Evolutionary conservation across 2,888 invertebrate genomes (phyloP).

Genomic region (Cheilosia grossa): DNA sequence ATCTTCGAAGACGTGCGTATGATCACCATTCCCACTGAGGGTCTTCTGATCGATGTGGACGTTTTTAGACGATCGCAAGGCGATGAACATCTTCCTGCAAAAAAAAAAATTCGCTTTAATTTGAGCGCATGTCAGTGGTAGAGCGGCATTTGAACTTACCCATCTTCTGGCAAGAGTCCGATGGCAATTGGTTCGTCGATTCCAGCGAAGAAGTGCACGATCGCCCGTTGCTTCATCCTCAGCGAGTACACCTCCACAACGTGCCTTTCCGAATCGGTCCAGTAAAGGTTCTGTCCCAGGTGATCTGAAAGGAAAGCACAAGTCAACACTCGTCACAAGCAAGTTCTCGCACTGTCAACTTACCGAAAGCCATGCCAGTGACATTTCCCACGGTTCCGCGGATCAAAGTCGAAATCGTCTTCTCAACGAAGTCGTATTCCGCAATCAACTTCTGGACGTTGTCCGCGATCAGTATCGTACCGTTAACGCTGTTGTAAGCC

Average conservation of each 20-base stretch:
- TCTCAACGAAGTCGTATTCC: conserved; percentile 80
- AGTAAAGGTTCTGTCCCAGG: conserved; percentile 89
- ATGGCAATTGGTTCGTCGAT: conserved; percentile 88
- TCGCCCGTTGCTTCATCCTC: conserved; percentile 85
- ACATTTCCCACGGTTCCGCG: conserved; percentile 84
- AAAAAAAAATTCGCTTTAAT: neutral
- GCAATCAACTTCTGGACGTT: conserved; percentile 83
- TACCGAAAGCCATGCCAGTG: conserved; percentile 86
- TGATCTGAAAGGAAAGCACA: conserved; percentile 84
- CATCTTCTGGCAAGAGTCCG: conserved; percentile 84
- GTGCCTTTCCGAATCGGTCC: conserved; percentile 87
- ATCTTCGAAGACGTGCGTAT: conserved; percentile 81
- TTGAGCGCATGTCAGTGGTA: neutral
- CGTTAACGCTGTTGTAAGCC: conserved; percentile 86
- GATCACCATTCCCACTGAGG: conserved; percentile 86
- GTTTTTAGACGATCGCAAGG: conserved; percentile 83
- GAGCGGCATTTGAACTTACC: conserved; percentile 74
- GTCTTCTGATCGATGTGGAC: conserved; percentile 88
- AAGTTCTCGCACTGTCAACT: conserved; percentile 62
- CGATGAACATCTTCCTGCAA: conserved; percentile 87
- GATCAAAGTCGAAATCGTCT: conserved; percentile 79
- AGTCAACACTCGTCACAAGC: neutral
- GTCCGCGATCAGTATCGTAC: conserved; percentile 85
- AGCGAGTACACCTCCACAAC: conserved; percentile 88
- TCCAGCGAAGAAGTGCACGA: conserved; percentile 85